phyloP scores from a whole-genome alignment of 2,888 invertebrate species.

The Andricus curvator region DNA sequence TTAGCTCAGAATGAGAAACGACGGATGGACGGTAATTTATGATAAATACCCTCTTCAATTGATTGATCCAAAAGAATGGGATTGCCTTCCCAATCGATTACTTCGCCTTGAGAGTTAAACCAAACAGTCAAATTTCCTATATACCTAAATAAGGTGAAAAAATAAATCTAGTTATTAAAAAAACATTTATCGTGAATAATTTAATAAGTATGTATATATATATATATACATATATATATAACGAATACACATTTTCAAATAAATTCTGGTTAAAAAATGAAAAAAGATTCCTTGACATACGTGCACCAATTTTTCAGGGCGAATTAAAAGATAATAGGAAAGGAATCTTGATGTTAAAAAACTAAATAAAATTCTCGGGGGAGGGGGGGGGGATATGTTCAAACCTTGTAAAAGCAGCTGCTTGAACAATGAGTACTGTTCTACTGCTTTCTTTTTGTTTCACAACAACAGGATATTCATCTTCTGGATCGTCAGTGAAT shows the following conservation, averaged over 20 bases:
- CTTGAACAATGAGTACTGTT: conserved; percentile 86
- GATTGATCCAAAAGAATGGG: conserved; percentile 84
- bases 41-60: conserved; percentile 83
- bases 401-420: conserved; percentile 84
- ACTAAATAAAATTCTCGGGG: neutral
- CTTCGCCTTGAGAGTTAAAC: conserved; percentile 85
- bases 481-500: conserved; percentile 78
- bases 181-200: too few relatives aligned
- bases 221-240: too few relatives aligned
- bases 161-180: neutral
- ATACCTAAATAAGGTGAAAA: conserved; percentile 79
- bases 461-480: conserved; percentile 87
- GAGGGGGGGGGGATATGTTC: neutral
- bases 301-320: too few relatives aligned
- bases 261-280: too few relatives aligned
- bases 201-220: too few relatives aligned
- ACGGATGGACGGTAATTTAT: too few relatives aligned
- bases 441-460: conserved; percentile 80
- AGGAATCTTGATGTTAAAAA: neutral
- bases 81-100: conserved; percentile 84
- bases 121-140: conserved; percentile 80
- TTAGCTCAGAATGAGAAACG: too few relatives aligned
- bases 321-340: too few relatives aligned
- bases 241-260: too few relatives aligned
- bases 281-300: too few relatives aligned